Base-by-base conservation (phyloP, 1,140 invertebrate species). In the Drosophila orena region DNA sequence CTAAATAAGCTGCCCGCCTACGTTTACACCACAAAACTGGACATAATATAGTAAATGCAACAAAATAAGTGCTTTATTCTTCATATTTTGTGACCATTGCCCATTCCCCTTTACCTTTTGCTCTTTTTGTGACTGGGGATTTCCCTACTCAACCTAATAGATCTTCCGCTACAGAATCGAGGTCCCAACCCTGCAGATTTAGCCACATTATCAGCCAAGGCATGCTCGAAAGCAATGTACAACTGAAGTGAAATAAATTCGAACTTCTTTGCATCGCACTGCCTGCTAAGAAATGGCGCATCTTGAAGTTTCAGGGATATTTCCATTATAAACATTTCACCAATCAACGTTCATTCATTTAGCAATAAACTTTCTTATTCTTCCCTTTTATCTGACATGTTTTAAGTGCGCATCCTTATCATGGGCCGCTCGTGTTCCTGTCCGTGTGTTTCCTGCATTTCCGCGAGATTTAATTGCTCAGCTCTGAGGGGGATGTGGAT, bases 401-500 rank as follows among this genome's bases (percentile, higher is more conserved):
- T 75, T 75, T 74, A 74, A 73, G 52, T 55, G 56, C 38, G 57
- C 35, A 43, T 43, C 12, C 56, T 20, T 15, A 17, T 53, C 49
- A 30, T 15, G n/a, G 6, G 22, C 46, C 46, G 8, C 47, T 49
- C 17, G n/a, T 30, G 24, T 40, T 44, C 22, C 42, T 62, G 49
- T 62, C 53, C 30, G 22, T 44, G 30, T 46, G 37, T 20, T 49
- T 43, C 30, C 54, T 56, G 78, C 56, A 60, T 78, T 77, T 85
- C 68, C 69, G 44, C 55, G 65, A 60, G 64, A 86, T 81, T 88
- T 86, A 88, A 86, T 86, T 86, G 77, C 81, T 60, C 42, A 55
- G 42, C 58, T 59, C 35, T 40, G 56, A n/a, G 34, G 24, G 14
- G 24, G 27, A 11, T 15, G 44, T 24, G 4, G 24, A 24, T 4